Conservation (phyloP, 1,140 invertebrate genomes). For the Drepana arcuata region DNA sequence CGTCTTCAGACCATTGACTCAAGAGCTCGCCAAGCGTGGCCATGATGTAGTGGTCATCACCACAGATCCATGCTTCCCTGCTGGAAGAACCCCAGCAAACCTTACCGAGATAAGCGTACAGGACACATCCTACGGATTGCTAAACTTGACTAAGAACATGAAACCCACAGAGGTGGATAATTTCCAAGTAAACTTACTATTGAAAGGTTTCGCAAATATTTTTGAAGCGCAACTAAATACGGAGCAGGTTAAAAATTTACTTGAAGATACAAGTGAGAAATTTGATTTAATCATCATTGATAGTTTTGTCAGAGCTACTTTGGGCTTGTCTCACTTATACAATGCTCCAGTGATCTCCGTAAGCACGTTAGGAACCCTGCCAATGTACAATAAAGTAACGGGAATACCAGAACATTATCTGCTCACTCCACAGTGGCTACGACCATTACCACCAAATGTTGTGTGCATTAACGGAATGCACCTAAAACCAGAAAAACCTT, state of each 20-base stretch:
- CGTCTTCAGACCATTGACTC: neutral
- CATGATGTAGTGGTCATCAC: neutral
- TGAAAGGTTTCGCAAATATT: too few species aligned
- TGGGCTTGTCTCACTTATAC: too few species aligned
- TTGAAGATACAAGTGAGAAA: neutral
- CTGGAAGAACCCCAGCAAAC: slow-evolving; percentile 14
- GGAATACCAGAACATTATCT: too few species aligned
- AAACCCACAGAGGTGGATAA: neutral
- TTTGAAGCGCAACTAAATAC: neutral
- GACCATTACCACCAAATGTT: too few species aligned
- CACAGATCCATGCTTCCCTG: slow-evolving; percentile 13
- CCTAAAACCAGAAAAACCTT: too few species aligned
- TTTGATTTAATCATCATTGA: neutral
- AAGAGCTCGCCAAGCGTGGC: slow-evolving; percentile 15
- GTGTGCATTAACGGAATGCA: too few species aligned
- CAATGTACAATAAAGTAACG: too few species aligned
- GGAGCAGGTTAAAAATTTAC: neutral
- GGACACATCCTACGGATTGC: neutral
- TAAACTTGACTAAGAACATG: neutral
- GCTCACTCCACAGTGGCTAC: too few species aligned
- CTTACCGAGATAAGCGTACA: slow-evolving; percentile 29
- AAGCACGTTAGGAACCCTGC: too few species aligned
- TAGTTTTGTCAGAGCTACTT: too few species aligned
- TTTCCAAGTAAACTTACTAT: neutral
- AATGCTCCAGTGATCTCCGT: too few species aligned